Conservation (phyloP, 2,113 vertebrate species). For the Oceanites oceanicus region DNA sequence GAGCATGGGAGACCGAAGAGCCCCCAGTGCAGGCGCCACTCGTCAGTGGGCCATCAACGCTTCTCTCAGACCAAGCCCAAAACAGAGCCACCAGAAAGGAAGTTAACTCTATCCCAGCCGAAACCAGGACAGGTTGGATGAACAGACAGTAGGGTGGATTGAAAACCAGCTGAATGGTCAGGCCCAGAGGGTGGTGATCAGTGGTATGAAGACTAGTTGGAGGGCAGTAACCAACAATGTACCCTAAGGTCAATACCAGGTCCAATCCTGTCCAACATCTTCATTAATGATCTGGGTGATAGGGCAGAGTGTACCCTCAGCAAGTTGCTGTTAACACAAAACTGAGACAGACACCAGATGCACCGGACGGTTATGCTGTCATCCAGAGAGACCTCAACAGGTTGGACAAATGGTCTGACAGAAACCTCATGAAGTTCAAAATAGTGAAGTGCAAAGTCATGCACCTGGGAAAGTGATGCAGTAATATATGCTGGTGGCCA, state of each 20-base stretch:
- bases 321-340: no score
- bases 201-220: not conserved
- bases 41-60: no score
- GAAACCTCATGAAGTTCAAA: not conserved
- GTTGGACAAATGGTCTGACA: not conserved
- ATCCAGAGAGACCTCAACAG: not conserved
- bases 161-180: not conserved
- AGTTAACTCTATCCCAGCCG: no score
- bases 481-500: not conserved
- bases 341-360: no score
- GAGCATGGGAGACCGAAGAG: no score
- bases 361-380: not conserved
- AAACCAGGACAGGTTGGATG: no score
- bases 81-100: no score
- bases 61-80: no score
- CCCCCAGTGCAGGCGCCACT: no score
- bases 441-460: not conserved
- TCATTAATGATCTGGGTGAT: not conserved
- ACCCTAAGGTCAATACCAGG: no score
- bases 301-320: not conserved
- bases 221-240: not conserved
- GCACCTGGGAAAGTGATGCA: not conserved
- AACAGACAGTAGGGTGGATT: not conserved
- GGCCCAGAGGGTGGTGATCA: not conserved
- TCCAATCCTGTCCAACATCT: not conserved